Conservation (phyloP, 2,113 vertebrate genomes). For the Silurus meridionalis region DNA sequence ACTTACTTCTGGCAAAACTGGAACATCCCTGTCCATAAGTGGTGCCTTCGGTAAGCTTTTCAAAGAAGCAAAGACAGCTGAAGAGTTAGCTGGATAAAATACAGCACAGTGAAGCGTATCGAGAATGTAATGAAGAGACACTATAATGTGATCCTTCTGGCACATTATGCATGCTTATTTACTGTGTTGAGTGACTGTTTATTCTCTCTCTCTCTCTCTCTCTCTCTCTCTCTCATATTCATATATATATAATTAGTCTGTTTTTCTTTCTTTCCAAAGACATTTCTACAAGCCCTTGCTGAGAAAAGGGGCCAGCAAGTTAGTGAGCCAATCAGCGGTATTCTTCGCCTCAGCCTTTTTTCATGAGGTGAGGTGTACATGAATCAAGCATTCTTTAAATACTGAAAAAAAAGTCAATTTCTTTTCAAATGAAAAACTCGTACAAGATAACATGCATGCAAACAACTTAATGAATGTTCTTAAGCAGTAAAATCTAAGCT, state of each 20-base stretch:
- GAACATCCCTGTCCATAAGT: conserved; percentile 95
- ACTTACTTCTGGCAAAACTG: conserved; percentile 95
- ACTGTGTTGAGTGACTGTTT: conserved; percentile 44
- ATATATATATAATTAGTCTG: neutral
- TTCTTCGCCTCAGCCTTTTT: conserved; percentile 89
- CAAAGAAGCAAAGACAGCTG: conserved; percentile 45
- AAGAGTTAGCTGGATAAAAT: conserved; percentile 47
- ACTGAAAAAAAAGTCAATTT: conserved; percentile 28
- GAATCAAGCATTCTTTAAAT: conserved; percentile 24
- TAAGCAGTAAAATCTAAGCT: neutral
- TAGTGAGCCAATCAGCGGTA: conserved; percentile 77
- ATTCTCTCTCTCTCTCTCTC: conserved; percentile 24
- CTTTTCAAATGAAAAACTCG: conserved; percentile 23
- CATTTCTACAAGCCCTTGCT: conserved; percentile 91
- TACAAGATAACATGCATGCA: conserved; percentile 18
- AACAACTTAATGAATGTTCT: neutral
- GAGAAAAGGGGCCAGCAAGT: conserved; percentile 75
- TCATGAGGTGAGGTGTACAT: conserved; percentile 80
- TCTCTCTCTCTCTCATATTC: conserved; percentile 6
- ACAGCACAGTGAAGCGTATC: conserved; percentile 43
- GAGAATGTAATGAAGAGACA: conserved; percentile 47
- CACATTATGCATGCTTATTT: conserved; percentile 50
- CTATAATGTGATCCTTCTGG: conserved; percentile 45
- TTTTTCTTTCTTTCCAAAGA: conserved; percentile 61
- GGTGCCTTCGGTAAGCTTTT: conserved; percentile 84